phyloP scores from a whole-genome alignment of 2,797 vertebrate species.

The Acridotheres tristis region DNA sequence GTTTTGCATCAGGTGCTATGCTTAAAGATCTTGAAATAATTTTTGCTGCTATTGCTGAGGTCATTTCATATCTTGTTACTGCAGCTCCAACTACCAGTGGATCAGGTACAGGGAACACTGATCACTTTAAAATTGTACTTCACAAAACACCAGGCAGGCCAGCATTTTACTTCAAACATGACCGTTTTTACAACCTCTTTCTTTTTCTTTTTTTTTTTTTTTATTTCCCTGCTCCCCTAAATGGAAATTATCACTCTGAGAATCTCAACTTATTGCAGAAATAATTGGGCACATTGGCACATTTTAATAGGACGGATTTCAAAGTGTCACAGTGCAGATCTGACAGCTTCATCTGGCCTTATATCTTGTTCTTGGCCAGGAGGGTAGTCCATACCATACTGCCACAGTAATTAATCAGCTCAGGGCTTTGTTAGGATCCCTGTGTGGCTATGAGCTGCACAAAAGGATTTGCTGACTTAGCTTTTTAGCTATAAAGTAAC shows the following conservation, averaged over 20 bases:
- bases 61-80: not conserved
- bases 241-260: not conserved
- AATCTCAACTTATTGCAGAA: not conserved
- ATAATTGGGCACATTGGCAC: not conserved
- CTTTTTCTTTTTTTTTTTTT: too few relatives aligned
- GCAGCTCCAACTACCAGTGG: not conserved
- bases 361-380: not conserved
- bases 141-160: not conserved
- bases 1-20: not conserved
- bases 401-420: not conserved
- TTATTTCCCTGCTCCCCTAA: not conserved
- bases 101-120: not conserved
- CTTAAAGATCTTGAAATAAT: not conserved
- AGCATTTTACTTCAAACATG: not conserved
- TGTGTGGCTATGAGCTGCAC: not conserved
- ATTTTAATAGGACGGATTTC: not conserved
- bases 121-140: not conserved
- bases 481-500: not conserved
- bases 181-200: not conserved
- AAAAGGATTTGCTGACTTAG: not conserved
- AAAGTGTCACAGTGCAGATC: not conserved
- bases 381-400: not conserved
- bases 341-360: not conserved
- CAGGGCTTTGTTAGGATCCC: not conserved
- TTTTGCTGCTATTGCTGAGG: not conserved